Conservation (phyloP, 2,888 invertebrate genomes). For the Cosmorhoe ocellata region DNA sequence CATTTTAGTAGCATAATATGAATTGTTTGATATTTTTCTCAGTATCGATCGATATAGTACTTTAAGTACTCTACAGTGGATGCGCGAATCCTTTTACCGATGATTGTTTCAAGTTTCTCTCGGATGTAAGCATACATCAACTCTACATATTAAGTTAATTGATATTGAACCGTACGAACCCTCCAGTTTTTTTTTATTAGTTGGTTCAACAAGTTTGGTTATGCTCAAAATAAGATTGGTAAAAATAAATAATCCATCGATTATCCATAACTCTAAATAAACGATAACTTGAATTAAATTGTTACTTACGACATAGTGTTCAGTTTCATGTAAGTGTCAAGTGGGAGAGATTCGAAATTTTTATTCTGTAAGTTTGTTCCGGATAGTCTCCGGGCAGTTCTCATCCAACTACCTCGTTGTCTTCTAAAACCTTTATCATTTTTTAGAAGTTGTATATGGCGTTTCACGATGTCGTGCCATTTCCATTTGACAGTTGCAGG, state of each 20-base stretch:
- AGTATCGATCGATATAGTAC: not conserved
- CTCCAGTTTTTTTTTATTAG: too few species aligned
- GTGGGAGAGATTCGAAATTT: constrained; percentile 57
- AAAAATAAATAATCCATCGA: not conserved
- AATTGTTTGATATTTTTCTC: constrained; percentile 3
- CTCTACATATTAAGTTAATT: too few species aligned
- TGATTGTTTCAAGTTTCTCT: not conserved
- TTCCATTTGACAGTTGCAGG: constrained; percentile 78
- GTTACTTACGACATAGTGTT: constrained; percentile 76
- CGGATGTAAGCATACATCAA: too few species aligned
- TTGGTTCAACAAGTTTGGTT: too few species aligned
- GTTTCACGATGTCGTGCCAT: constrained; percentile 79
- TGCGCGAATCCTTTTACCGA: not conserved
- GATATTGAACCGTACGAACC: too few species aligned
- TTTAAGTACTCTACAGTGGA: constrained; percentile 1
- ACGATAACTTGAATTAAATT: constrained; percentile 4
- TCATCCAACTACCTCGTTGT: constrained; percentile 76
- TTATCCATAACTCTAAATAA: not conserved
- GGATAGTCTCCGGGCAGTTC: constrained; percentile 71
- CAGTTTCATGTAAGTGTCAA: constrained; percentile 73
- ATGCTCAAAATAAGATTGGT: too few species aligned
- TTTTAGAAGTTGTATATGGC: constrained; percentile 74
- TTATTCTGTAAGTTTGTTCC: constrained; percentile 62
- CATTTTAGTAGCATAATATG: not conserved
- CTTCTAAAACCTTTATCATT: constrained; percentile 74